phyloP scores from a whole-genome alignment of 2,797 vertebrate species.

The Synaphobranchus kaupii region DNA sequence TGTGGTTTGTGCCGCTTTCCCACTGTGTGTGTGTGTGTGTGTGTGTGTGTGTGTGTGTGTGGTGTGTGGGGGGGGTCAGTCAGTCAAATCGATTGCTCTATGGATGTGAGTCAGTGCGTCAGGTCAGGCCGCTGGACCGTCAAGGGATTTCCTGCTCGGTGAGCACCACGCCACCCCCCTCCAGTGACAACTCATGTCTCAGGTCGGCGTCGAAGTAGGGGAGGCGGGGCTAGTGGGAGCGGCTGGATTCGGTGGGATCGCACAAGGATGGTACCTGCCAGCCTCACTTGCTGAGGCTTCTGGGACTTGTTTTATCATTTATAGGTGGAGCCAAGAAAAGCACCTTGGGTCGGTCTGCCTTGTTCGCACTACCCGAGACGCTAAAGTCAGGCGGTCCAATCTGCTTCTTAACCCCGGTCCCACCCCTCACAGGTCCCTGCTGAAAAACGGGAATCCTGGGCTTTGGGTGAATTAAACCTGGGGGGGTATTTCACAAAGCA shows the following conservation, averaged over 20 bases:
- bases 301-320: not conserved
- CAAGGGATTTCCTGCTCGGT: too few species aligned
- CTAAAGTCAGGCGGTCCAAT: not conserved
- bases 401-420: not conserved
- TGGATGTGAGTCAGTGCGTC: not conserved
- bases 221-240: not conserved
- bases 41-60: constrained; percentile 16
- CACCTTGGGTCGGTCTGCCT: not conserved
- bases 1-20: constrained; percentile 42
- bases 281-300: not conserved
- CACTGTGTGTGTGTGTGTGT: constrained; percentile 4
- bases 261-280: not conserved
- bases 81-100: constrained; percentile 30
- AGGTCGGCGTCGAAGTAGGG: not conserved
- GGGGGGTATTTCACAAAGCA: too few species aligned
- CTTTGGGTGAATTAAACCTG: not conserved
- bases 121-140: not conserved
- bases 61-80: constrained; percentile 6
- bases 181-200: not conserved
- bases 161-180: not conserved
- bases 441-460: not conserved
- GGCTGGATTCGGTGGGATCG: too few species aligned
- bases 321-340: not conserved
- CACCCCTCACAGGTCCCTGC: not conserved
- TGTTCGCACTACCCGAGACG: not conserved